Evolutionary conservation across 2,888 invertebrate genomes (phyloP), one percentile per base, ranked within the genome.

Genomic region (Metopia argyrocephala): DNA sequence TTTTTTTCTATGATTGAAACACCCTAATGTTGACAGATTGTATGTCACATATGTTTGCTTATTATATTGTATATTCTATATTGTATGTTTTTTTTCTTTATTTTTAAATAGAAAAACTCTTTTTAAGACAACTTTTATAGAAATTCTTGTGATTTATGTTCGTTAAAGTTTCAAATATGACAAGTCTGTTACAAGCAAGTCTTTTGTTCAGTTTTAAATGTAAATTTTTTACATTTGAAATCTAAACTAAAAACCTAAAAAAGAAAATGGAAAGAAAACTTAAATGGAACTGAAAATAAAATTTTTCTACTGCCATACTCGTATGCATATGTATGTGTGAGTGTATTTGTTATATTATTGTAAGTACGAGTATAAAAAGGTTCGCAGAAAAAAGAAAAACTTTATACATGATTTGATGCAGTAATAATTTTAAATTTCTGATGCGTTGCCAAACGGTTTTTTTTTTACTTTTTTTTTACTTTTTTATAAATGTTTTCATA

Each of bases 391-490:
- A 68, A 27, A 25, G 15, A 31, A 38, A 38, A 38, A 59, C 15
- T 25, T 71, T 61, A 31, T 59, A 38, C 27, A 71, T 79, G 61
- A 68, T 68, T 76, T 68, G 71, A 73, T 80, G 79, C 79, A 80
- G 71, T 80, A 80, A 80, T 76, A 68, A 76, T 76, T 79, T 76
- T 7, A 31, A 23, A 45, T 73, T 68, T 79, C 23, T 76, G 50
- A 73, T 80, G 48, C 66, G 56, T 73, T 80, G 79, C 66, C 79
- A 79, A 74, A n/a, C 48, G 48, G n/a, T n/a, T n/a, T n/a, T 27
- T n/a, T 23, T 12, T 31, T 28, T 46, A 46, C 20, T 21, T 18
- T 62, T 45, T 12, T 45, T 50, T 52, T 57, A 59, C 20, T 18
- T 20, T 59, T 31, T 31, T 38, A 15, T 3, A 1, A 38, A 12